Base-by-base conservation (phyloP, 1,140 invertebrate species). In the Pectinophora gossypiella region DNA sequence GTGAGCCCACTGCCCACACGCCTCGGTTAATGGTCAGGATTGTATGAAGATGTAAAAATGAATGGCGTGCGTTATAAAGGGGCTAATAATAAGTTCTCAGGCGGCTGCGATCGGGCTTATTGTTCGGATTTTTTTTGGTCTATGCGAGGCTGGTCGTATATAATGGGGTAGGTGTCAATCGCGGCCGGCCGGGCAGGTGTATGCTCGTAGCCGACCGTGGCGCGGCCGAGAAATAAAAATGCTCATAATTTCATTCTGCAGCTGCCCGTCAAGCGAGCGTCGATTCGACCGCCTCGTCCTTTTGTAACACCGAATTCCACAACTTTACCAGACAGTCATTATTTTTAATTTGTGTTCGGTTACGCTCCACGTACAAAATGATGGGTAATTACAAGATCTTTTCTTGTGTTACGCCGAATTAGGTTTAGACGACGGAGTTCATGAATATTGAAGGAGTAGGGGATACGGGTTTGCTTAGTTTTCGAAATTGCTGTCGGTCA, bases 141-240 rank as follows among this genome's bases (percentile, higher is more conserved):
- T 55, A 63, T 73, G 61, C 61, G 54, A 51, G 50, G 53, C 58
- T 54, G 62, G 54, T 64, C 56, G 64, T 58, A 56, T 73, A 84
- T 84, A 83, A 86, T 84, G 68, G 83, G 81, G 68, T 77, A 83
- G 83, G 83, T 86, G 83, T 86, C 83, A 83, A 85, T 85, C 83
- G 76, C 56, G 70, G 72, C 13, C 48, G 70, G 68, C 59, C 62
- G 55, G 74, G 82, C 82, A 85, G 83, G 83, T 85, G 81, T 72
- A 78, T 61, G 42, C 59, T 60, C 64, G 64, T n/a, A 54, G 61
- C 48, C 65, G 61, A 51, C 13, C 61, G 60, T 38, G 42, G 48
- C 22, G 56, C 69, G 23, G 36, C n/a, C 4, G 49, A 44, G 22
- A 48, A 72, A 85, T 83, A 87, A 82, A 84, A 85, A 82, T 79